These are phyloP conservation scores for Dasypus novemcinctus DNA, from an alignment of 2,113 vertebrate genomes.

Conservation along the genomic window DNA sequence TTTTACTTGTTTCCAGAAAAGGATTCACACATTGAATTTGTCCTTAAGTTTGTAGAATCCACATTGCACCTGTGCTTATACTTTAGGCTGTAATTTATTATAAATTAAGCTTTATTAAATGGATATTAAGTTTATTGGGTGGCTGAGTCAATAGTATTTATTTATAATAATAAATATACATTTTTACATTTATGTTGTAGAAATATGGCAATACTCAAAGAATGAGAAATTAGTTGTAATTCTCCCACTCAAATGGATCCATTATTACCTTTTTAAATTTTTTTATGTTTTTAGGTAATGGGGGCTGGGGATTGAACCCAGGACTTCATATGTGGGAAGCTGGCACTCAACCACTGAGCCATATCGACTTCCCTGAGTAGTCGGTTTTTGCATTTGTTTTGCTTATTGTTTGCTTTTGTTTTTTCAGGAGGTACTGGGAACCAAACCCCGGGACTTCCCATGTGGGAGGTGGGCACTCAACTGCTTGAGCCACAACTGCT, in stretches of 20 bases:
- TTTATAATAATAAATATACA: not conserved
- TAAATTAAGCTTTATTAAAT: not conserved
- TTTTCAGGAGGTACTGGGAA: no score
- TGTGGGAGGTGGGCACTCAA: no score
- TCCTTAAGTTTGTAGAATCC: not conserved
- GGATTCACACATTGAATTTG: not conserved
- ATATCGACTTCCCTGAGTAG: no score
- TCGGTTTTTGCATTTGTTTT: no score
- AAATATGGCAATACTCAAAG: not conserved
- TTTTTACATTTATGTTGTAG: not conserved
- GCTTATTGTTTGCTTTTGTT: no score
- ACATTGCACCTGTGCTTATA: not conserved
- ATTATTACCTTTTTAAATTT: not conserved
- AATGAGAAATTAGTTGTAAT: not conserved
- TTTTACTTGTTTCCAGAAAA: not conserved
- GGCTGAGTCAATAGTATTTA: not conserved
- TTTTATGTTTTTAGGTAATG: no score
- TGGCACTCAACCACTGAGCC: no score
- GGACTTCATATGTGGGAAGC: no score
- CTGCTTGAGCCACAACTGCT: no score
- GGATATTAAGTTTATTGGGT: not conserved
- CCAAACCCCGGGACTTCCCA: no score
- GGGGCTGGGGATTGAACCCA: no score
- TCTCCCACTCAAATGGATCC: not conserved
- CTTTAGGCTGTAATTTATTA: not conserved